Conservation (phyloP, 2,797 vertebrate species). For the Cacajao melanocephalus region DNA sequence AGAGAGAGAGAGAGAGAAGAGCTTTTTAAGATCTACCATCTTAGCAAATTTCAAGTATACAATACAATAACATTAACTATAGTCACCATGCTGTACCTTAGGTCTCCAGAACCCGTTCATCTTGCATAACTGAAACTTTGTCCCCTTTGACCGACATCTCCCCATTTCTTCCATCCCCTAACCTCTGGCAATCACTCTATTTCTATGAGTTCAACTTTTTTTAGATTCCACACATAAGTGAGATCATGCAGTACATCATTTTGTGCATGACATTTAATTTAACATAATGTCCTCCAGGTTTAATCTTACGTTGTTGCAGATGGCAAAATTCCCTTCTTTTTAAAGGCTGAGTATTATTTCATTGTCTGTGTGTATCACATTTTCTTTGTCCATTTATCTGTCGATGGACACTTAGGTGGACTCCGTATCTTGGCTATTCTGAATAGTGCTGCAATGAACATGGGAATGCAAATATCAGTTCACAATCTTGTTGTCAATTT, state of each 20-base stretch:
- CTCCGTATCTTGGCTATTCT: not conserved
- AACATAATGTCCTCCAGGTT: not conserved
- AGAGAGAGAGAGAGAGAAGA: not conserved
- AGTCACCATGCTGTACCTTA: not conserved
- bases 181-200: not conserved
- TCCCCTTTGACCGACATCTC: not conserved
- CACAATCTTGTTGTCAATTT: not conserved
- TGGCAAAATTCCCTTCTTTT: not conserved
- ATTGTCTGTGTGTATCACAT: not conserved
- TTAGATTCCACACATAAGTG: not conserved
- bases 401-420: not conserved
- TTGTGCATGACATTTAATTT: not conserved
- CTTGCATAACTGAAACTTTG: not conserved
- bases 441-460: not conserved
- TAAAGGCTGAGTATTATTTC: not conserved
- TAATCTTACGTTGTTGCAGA: not conserved
- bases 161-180: not conserved
- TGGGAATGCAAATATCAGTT: not conserved
- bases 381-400: not conserved
- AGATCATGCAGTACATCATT: not conserved
- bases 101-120: not conserved
- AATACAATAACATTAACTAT: not conserved
- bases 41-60: not conserved
- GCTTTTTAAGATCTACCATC: not conserved
- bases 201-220: not conserved